phyloP scores from a whole-genome alignment of 2,113 vertebrate species.

The Corvus hawaiiensis region DNA sequence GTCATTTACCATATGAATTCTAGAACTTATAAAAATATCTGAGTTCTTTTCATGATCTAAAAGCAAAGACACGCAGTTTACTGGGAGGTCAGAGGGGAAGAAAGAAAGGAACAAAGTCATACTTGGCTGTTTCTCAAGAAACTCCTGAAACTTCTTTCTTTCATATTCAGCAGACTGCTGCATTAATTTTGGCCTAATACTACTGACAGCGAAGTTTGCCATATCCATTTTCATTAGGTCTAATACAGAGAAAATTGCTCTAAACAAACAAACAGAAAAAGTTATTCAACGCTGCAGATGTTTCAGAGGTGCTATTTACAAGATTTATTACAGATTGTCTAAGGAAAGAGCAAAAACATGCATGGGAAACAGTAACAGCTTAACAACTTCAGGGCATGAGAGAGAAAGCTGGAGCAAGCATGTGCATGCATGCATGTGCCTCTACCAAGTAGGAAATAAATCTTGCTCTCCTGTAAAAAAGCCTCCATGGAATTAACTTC shows the following conservation, averaged over 20 bases:
- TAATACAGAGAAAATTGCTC: conserved; percentile 90
- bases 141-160: conserved; percentile 92
- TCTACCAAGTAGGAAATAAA: background rate
- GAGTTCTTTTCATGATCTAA: background rate
- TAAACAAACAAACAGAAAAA: conserved; percentile 67
- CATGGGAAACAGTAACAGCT: background rate
- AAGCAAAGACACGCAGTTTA: conserved; percentile 18
- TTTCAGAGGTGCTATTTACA: background rate
- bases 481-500: background rate
- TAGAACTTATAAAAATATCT: background rate
- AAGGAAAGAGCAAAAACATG: conserved; percentile 14
- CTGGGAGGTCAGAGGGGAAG: conserved; percentile 24
- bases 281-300: conserved; percentile 11
- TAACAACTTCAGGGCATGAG: background rate
- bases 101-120: conserved; percentile 67
- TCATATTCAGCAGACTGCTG: conserved; percentile 97
- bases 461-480: background rate
- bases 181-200: conserved; percentile 91
- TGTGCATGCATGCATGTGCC: background rate
- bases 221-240: conserved; percentile 98
- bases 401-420: background rate
- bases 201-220: conserved; percentile 93
- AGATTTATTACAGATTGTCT: background rate
- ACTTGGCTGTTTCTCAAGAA: conserved; percentile 94
- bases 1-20: background rate